A percentile compares a stretch with the other conserved stretches of the same genome.
phyloP scores from a whole-genome alignment of 1,140 invertebrate genomes.

The Bursaphelenchus mucronatus region DNA sequence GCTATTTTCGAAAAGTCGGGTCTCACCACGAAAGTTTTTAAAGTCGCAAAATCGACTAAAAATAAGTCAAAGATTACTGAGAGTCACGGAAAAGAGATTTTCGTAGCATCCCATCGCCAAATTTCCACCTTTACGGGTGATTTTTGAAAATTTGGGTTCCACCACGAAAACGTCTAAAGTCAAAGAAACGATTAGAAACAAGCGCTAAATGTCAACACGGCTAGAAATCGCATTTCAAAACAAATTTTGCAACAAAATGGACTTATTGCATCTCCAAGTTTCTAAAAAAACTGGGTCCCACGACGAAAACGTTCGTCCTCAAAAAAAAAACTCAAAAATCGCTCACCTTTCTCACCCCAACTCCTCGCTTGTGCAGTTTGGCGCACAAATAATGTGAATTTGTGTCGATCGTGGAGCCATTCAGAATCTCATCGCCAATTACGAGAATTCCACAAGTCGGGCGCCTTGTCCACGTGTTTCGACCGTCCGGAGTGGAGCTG shows the following conservation, averaged over 20 bases:
- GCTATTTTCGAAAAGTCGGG: too few species aligned
- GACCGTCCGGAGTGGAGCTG: constrained; percentile 4
- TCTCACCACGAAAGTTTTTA: too few species aligned
- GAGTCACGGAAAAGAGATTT: too few species aligned
- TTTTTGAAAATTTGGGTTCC: too few species aligned
- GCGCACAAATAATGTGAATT: constrained; percentile 72
- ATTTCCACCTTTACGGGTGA: too few species aligned
- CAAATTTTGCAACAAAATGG: background rate
- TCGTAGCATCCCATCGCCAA: too few species aligned
- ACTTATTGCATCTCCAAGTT: background rate
- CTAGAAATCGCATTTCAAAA: background rate
- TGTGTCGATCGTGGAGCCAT: constrained; percentile 72
- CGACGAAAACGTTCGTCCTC: background rate
- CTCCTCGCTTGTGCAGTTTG: constrained; percentile 69
- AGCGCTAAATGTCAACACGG: background rate
- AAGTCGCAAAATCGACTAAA: too few species aligned
- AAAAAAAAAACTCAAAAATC: background rate
- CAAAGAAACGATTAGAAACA: too few species aligned
- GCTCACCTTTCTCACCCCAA: constrained; percentile 63
- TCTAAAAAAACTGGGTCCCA: background rate
- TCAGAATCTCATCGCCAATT: constrained; percentile 80
- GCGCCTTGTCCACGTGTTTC: background rate
- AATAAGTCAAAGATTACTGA: too few species aligned
- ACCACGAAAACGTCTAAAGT: too few species aligned
- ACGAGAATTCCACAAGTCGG: constrained; percentile 61